These are phyloP conservation scores for Scortum barcoo DNA, from an alignment of 2,113 vertebrate species.

Conservation along the genomic window DNA sequence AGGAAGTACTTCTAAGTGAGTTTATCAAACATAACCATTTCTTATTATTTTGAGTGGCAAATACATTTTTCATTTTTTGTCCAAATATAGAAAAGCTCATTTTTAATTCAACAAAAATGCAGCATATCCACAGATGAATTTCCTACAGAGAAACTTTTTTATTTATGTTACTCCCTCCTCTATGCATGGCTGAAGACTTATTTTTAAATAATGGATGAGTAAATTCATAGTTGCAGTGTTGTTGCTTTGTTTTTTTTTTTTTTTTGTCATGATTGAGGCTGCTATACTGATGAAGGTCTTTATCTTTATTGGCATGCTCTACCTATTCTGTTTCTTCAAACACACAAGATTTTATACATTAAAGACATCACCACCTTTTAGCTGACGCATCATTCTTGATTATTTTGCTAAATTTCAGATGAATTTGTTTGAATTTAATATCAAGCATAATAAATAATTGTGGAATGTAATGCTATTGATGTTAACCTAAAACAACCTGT, in stretches of 20 bases:
- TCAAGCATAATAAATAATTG: neutral
- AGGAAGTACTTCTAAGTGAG: constrained; percentile 5
- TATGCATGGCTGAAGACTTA: neutral
- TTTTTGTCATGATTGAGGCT: neutral
- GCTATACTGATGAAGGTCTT: neutral
- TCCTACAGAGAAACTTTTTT: constrained; percentile 15
- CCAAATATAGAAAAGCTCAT: constrained; percentile 25
- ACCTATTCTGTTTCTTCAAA: neutral
- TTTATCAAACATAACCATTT: constrained; percentile 10
- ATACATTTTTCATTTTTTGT: constrained; percentile 30
- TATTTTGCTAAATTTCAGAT: neutral
- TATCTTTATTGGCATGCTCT: neutral
- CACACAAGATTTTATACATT: neutral
- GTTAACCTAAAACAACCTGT: neutral
- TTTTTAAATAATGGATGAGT: constrained; percentile 30
- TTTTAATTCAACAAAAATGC: constrained; percentile 48
- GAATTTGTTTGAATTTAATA: neutral
- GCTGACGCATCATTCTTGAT: neutral
- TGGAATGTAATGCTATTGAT: neutral
- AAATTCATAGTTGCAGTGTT: neutral
- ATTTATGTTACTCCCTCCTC: constrained; percentile 10
- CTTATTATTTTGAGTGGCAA: constrained; percentile 29
- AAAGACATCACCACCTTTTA: neutral
- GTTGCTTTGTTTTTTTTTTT: neutral
- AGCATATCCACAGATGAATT: constrained; percentile 20